Conservation (phyloP, 2,888 invertebrate species). For the Sclerodermus sp. region DNA sequence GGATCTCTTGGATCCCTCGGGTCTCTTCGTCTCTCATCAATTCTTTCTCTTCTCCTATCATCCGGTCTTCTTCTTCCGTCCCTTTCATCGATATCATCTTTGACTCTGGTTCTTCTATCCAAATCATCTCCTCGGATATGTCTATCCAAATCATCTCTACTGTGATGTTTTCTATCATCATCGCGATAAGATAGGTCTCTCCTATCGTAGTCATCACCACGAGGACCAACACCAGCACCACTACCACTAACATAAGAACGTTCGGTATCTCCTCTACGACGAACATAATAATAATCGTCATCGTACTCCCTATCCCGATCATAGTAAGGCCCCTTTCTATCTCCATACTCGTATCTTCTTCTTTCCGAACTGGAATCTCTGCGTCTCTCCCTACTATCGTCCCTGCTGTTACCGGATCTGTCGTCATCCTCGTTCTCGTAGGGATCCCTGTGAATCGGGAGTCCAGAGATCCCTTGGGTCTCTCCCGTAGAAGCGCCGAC, state of each 20-base stretch:
- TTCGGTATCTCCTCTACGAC: constrained; percentile 48
- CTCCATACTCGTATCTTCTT: constrained; percentile 43
- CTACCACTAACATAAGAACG: constrained; percentile 45
- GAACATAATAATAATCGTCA: constrained; percentile 53
- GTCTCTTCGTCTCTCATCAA: constrained; percentile 41
- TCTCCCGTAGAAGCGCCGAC: constrained; percentile 50
- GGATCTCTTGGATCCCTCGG: neutral
- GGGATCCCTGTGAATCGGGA: constrained; percentile 46
- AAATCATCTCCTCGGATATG: constrained; percentile 41
- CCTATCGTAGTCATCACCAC: constrained; percentile 51
- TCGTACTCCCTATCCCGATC: constrained; percentile 52
- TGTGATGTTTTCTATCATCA: constrained; percentile 45
- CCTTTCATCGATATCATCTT: constrained; percentile 48
- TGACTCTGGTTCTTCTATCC: constrained; percentile 43
- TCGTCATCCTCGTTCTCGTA: constrained; percentile 54
- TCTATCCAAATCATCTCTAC: constrained; percentile 49
- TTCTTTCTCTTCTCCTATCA: constrained; percentile 40
- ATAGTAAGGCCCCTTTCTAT: constrained; percentile 44
- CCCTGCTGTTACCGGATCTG: constrained; percentile 50
- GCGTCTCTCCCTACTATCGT: constrained; percentile 49
- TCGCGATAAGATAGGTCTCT: constrained; percentile 45
- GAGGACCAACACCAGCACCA: too few species aligned
- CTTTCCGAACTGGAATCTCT: constrained; percentile 48
- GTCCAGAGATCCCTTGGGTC: constrained; percentile 32
- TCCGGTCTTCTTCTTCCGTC: constrained; percentile 43